phyloP scores from a whole-genome alignment of 1,140 invertebrate genomes.

The Sycobia sp. region DNA sequence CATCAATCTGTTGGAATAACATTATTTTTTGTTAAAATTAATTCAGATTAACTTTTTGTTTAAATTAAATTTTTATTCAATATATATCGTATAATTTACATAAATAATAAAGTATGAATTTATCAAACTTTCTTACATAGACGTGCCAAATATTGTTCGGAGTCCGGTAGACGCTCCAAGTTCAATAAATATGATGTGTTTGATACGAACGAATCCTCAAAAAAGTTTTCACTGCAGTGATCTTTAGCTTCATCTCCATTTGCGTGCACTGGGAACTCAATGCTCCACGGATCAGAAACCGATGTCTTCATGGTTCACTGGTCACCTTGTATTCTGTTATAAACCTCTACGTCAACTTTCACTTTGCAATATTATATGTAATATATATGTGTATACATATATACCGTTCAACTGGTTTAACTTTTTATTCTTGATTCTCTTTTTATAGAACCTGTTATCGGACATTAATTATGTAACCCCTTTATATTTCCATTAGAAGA shows the following conservation, averaged over 20 bases:
- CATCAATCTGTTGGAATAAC: too few relatives aligned
- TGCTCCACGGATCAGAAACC: slow-evolving; percentile 46
- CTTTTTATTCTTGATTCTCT: background rate
- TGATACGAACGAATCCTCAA: slow-evolving; percentile 51
- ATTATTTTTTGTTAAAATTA: too few relatives aligned
- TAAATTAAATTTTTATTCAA: too few relatives aligned
- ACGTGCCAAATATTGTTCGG: slow-evolving; percentile 51
- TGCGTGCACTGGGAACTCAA: background rate
- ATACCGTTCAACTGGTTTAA: slow-evolving; percentile 7
- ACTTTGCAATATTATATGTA: background rate
- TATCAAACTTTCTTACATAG: slow-evolving; percentile 47
- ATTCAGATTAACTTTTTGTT: too few relatives aligned
- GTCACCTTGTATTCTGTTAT: too few relatives aligned
- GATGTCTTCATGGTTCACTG: slow-evolving; percentile 50
- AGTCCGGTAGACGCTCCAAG: slow-evolving; percentile 45
- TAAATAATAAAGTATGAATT: background rate
- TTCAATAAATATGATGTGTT: background rate
- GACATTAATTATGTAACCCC: too few relatives aligned
- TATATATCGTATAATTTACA: too few relatives aligned
- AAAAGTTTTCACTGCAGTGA: slow-evolving; percentile 31
- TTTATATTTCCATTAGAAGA: too few relatives aligned
- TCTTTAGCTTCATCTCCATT: slow-evolving; percentile 8
- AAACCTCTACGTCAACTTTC: too few relatives aligned
- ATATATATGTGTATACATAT: too few relatives aligned
- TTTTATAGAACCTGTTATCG: too few relatives aligned